These are phyloP conservation scores for Ara ararauna DNA, from an alignment of 2,797 vertebrate species.

Conservation along the genomic window DNA sequence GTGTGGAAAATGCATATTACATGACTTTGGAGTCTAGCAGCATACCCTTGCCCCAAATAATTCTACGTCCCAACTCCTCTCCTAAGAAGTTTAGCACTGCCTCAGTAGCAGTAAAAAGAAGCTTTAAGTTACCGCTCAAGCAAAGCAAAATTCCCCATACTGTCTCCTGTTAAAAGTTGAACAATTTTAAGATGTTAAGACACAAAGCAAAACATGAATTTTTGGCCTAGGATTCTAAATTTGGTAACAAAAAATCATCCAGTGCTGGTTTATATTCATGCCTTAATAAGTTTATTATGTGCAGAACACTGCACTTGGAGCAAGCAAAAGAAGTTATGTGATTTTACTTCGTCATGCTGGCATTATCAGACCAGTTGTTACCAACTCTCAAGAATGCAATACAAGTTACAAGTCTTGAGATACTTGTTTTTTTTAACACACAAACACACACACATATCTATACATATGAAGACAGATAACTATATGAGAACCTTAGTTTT, in stretches of 20 bases:
- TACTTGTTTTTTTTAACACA: not conserved
- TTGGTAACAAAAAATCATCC: not conserved
- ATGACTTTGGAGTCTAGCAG: not conserved
- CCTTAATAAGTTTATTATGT: not conserved
- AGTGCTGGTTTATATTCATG: not conserved
- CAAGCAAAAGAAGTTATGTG: not conserved
- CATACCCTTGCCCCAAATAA: not conserved
- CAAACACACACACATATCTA: not conserved
- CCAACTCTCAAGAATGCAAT: constrained; percentile 7
- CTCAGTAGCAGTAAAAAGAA: not conserved
- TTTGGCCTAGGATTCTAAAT: not conserved
- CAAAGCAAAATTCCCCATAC: not conserved
- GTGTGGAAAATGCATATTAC: accelerated
- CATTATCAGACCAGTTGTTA: constrained; percentile 14
- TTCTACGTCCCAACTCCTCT: not conserved
- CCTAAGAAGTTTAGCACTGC: not conserved
- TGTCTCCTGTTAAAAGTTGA: not conserved
- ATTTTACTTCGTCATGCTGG: not conserved
- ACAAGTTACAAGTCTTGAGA: constrained; percentile 1
- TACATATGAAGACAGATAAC: not conserved
- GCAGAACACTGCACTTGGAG: not conserved
- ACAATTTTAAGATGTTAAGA: not conserved
- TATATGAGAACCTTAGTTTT: not conserved
- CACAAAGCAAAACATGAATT: not conserved
- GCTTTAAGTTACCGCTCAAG: not conserved